Conservation (phyloP, 1,140 invertebrate genomes). For the Cheumatopsyche charites region DNA sequence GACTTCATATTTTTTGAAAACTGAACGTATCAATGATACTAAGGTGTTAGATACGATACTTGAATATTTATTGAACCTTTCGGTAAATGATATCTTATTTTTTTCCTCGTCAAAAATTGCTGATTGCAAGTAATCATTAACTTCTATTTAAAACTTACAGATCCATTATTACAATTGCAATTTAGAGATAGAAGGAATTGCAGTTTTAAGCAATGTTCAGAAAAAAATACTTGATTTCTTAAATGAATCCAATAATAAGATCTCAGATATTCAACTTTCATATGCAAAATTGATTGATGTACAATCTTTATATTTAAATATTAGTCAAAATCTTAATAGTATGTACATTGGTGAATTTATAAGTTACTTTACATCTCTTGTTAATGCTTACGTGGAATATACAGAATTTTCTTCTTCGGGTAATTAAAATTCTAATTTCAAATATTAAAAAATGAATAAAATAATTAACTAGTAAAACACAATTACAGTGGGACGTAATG, state of each 20-base stretch:
- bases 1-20: constrained; percentile 16
- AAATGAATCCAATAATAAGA: constrained; percentile 23
- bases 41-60: constrained; percentile 29
- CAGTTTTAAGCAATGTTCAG: constrained; percentile 37
- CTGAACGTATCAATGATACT: constrained; percentile 27
- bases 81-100: constrained; percentile 29
- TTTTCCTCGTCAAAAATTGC: too few relatives aligned
- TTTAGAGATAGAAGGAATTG: constrained; percentile 29
- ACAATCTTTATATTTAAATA: constrained; percentile 29
- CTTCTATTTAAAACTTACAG: too few relatives aligned
- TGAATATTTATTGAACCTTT: constrained; percentile 43
- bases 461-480: neutral
- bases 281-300: constrained; percentile 40
- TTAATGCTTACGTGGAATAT: constrained; percentile 38
- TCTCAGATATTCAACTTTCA: constrained; percentile 37
- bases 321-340: too few relatives aligned
- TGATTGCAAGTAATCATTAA: too few relatives aligned
- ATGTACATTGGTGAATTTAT: neutral
- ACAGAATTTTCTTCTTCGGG: constrained; percentile 33
- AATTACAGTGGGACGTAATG: constrained; percentile 19
- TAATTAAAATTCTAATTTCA: constrained; percentile 27
- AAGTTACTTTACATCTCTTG: constrained; percentile 32
- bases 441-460: neutral
- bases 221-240: constrained; percentile 35
- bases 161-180: constrained; percentile 40